Evolutionary conservation across 2,113 vertebrate genomes (phyloP).

Genomic region (Sylvicapra grimmia): DNA sequence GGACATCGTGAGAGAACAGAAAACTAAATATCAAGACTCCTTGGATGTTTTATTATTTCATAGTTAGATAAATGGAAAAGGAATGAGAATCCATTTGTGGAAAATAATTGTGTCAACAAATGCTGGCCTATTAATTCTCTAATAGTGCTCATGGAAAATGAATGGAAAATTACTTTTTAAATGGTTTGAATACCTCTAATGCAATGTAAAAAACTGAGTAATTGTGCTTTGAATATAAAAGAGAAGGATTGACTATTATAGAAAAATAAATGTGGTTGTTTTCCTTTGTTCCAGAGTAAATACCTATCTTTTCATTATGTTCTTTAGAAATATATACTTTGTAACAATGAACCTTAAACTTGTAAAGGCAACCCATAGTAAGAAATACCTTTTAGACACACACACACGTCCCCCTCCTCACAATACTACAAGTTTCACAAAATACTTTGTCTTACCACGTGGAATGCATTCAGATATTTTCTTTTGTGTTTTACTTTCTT

Average conservation of each 20-base stretch:
- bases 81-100: neutral
- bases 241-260: neutral
- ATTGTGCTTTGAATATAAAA: conserved; percentile 46
- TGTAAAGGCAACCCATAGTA: neutral
- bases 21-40: neutral
- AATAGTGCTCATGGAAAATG: conserved; percentile 13
- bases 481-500: neutral
- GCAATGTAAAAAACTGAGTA: neutral
- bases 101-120: conserved; percentile 26
- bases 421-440: neutral
- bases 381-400: neutral
- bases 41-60: conserved; percentile 13
- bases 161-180: conserved; percentile 51
- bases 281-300: conserved; percentile 26
- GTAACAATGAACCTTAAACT: neutral
- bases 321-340: conserved; percentile 13
- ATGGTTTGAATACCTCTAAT: conserved; percentile 23
- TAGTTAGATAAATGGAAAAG: neutral
- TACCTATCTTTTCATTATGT: neutral
- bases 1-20: neutral
- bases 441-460: neutral
- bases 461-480: neutral
- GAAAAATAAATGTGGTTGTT: conserved; percentile 1
- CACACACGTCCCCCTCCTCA: neutral
- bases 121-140: conserved; percentile 10